These are phyloP conservation scores for Micromussa lordhowensis DNA, from an alignment of 92 coral and sea anemone species.

Conservation along the genomic window DNA sequence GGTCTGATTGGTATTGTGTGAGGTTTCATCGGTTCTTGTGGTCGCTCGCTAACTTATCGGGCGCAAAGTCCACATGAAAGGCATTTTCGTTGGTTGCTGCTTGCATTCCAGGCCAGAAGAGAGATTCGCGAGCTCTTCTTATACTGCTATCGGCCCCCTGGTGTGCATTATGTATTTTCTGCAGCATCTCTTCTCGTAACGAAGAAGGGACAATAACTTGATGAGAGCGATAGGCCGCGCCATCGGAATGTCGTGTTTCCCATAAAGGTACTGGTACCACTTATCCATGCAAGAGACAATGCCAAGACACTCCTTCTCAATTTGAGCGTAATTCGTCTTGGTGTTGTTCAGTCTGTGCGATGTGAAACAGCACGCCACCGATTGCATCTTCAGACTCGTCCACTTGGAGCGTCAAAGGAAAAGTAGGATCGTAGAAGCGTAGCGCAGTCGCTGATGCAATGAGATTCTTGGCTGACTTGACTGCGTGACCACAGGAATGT, in stretches of 20 bases:
- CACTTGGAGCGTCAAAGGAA: no score
- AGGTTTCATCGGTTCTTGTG: slow-evolving; percentile 46
- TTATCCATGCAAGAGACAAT: slow-evolving; percentile 16
- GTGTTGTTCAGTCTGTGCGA: not conserved
- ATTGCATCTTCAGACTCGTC: no score
- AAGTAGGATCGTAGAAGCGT: no score
- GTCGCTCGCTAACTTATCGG: slow-evolving; percentile 38
- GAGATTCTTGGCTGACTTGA: no score
- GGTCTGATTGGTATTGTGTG: slow-evolving; percentile 20
- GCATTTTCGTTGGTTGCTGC: slow-evolving; percentile 25
- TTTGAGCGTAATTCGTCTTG: not conserved
- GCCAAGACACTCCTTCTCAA: slow-evolving; percentile 2
- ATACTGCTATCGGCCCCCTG: slow-evolving; percentile 43
- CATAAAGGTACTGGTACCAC: slow-evolving; percentile 4
- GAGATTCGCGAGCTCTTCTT: not conserved
- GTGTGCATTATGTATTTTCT: no score
- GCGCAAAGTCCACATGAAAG: no score
- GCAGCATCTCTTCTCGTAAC: slow-evolving; percentile 35
- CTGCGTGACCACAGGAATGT: not conserved
- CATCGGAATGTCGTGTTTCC: slow-evolving; percentile 20
- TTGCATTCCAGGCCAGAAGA: slow-evolving; percentile 25
- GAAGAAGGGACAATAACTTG: slow-evolving; percentile 39
- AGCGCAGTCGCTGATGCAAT: no score
- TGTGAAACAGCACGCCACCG: no score
- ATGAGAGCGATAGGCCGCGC: slow-evolving; percentile 28